Percentiles rank a stretch among this genome's conserved stretches.
These are phyloP conservation scores for Eupithecia exiguata DNA, from an alignment of 2,888 invertebrate genomes.

Conservation along the genomic window DNA sequence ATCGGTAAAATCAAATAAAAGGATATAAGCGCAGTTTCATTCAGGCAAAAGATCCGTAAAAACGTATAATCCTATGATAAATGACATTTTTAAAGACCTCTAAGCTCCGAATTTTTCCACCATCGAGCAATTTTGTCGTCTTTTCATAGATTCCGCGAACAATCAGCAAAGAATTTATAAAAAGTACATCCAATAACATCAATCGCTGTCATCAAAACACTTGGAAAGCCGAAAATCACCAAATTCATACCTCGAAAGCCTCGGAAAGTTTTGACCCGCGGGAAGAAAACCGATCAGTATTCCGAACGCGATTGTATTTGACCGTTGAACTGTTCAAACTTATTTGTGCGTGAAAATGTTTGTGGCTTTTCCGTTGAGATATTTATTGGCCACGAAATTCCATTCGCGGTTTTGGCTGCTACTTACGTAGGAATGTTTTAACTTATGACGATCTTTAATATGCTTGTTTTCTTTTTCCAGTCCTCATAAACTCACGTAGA, in stretches of 20 bases:
- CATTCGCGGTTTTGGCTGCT: background rate
- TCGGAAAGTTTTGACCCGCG: slow-evolving; percentile 48
- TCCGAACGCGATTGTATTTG: slow-evolving; percentile 57
- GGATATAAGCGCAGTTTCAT: background rate
- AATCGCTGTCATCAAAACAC: slow-evolving; percentile 13
- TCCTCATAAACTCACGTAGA: no score
- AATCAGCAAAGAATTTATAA: slow-evolving; percentile 2
- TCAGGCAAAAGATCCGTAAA: background rate
- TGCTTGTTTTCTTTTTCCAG: no score
- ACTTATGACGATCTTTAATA: background rate
- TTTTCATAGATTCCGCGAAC: background rate
- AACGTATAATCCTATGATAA: slow-evolving; percentile 3
- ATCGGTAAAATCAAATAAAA: background rate
- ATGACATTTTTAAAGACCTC: background rate
- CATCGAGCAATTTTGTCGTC: background rate
- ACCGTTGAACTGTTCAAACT: slow-evolving; percentile 41
- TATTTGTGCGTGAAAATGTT: slow-evolving; percentile 30
- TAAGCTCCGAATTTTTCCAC: background rate
- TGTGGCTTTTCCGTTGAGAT: slow-evolving; percentile 14
- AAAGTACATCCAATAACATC: slow-evolving; percentile 15
- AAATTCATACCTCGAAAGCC: slow-evolving; percentile 24
- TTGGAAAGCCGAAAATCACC: slow-evolving; percentile 2
- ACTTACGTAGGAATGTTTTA: background rate
- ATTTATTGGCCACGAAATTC: slow-evolving; percentile 9
- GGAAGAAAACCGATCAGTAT: slow-evolving; percentile 58